A percentile compares a stretch with the other conserved stretches of the same genome.
Conservation (phyloP, 2,888 invertebrate species). For the Gryllus longicercus region DNA sequence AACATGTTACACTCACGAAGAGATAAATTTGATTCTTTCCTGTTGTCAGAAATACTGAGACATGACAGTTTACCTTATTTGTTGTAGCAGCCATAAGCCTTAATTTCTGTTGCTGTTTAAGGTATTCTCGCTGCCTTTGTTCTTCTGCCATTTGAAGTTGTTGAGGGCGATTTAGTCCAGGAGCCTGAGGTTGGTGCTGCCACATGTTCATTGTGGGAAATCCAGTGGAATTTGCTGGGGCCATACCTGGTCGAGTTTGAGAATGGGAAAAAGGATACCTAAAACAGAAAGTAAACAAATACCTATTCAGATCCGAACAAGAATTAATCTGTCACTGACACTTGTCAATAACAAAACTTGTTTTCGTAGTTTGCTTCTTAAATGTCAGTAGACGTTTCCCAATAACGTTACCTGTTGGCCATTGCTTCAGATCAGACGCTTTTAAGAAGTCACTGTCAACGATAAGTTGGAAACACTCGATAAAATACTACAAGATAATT, state of each 20-base stretch:
- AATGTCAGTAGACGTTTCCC: no score
- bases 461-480: no score
- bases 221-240: not conserved
- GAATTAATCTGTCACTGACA: no score
- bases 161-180: not conserved
- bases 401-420: no score
- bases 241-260: not conserved
- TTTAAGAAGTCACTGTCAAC: no score
- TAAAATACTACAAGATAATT: no score
- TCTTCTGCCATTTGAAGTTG: slow-evolving; percentile 26
- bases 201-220: not conserved
- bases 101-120: slow-evolving; percentile 36
- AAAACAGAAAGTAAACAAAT: not conserved
- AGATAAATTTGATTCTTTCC: slow-evolving; percentile 1
- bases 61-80: slow-evolving; percentile 24
- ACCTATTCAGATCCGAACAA: no score
- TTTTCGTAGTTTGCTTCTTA: no score
- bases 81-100: slow-evolving; percentile 34
- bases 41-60: no score
- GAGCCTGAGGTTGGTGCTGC: not conserved
- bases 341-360: no score
- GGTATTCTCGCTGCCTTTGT: slow-evolving; percentile 34
- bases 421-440: no score
- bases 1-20: not conserved
- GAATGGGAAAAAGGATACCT: not conserved